Evolutionary conservation across 2,113 vertebrate genomes (phyloP).

Genomic region (Pogonocichla stellata): DNA sequence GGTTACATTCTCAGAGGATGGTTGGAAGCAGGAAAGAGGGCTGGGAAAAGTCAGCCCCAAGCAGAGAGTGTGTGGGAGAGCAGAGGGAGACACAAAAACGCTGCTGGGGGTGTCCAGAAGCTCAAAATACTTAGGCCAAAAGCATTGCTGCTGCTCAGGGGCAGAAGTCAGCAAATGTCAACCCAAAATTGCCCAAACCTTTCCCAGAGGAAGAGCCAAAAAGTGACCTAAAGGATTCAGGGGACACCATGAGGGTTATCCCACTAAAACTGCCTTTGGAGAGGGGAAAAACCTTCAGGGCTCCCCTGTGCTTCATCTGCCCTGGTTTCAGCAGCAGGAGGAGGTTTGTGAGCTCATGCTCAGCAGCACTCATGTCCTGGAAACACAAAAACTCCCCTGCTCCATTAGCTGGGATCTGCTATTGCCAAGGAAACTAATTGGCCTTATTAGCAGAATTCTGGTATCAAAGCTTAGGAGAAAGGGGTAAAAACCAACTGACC

Average conservation of each 20-base stretch:
- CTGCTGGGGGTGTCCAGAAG: not conserved
- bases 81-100: not conserved
- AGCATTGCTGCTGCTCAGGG: not conserved
- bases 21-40: not conserved
- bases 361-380: not conserved
- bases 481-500: not conserved
- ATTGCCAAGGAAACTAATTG: not conserved
- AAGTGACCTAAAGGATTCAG: not conserved
- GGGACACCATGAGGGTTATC: accelerated
- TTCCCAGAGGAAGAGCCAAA: not conserved
- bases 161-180: not conserved
- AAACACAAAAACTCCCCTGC: not conserved
- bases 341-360: not conserved
- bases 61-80: not conserved
- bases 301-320: not conserved
- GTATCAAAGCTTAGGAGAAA: not conserved
- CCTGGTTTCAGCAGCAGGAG: accelerated
- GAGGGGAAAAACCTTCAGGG: accelerated
- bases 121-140: not conserved
- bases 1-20: not conserved
- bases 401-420: not conserved
- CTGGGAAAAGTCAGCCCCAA: not conserved
- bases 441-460: not conserved
- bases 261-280: not conserved
- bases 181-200: not conserved